A percentile compares a stretch with the other conserved stretches of the same genome.
These are phyloP conservation scores for Bibio marci DNA, from an alignment of 2,888 invertebrate species.

Conservation along the genomic window DNA sequence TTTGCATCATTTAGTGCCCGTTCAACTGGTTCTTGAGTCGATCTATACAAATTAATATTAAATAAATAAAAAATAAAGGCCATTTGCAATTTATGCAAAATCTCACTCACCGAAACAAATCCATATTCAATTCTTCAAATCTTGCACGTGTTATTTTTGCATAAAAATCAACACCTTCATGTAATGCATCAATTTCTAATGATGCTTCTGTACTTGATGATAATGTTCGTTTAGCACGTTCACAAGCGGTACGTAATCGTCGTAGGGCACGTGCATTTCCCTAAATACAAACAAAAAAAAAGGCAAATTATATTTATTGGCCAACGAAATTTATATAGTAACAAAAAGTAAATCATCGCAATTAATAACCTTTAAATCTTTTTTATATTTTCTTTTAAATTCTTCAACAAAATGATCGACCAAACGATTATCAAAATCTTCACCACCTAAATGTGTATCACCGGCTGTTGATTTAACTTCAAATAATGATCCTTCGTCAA, in stretches of 20 bases:
- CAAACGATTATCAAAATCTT: conserved; percentile 65
- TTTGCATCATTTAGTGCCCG: conserved; percentile 66
- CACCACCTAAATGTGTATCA: conserved; percentile 64
- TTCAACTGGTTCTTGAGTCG: conserved; percentile 70
- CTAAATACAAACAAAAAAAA: no score
- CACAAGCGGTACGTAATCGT: conserved; percentile 71
- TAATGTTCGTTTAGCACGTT: conserved; percentile 58
- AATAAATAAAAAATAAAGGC: neutral
- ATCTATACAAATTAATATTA: conserved; percentile 34
- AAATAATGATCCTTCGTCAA: conserved; percentile 70
- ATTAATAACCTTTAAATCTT: conserved; percentile 39
- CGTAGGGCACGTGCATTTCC: conserved; percentile 61
- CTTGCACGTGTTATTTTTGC: conserved; percentile 66
- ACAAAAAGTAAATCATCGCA: no score
- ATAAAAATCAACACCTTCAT: conserved; percentile 81
- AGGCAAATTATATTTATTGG: no score
- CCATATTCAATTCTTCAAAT: conserved; percentile 81
- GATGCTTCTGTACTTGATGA: conserved; percentile 63
- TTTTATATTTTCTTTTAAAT: conserved; percentile 57
- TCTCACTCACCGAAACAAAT: conserved; percentile 40
- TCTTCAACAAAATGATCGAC: conserved; percentile 64
- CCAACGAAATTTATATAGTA: no score
- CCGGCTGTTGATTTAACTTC: conserved; percentile 68
- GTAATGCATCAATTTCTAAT: conserved; percentile 77
- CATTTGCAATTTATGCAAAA: neutral